Evolutionary conservation across 2,797 vertebrate species (phyloP).

Genomic region (Esox masquinongy): DNA sequence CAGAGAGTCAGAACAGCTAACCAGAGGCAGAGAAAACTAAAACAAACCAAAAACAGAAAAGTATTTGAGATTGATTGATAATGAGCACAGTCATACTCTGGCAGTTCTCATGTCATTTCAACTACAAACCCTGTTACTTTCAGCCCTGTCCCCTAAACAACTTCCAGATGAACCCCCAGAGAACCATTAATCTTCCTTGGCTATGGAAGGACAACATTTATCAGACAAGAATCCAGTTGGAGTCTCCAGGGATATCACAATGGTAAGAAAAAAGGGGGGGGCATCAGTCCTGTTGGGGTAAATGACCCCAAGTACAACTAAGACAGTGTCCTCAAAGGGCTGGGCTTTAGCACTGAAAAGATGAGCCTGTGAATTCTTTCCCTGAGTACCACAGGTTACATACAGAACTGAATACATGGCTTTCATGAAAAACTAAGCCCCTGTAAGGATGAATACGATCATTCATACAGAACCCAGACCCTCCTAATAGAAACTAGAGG

Average conservation of each 20-base stretch:
- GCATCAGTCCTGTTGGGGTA: not conserved
- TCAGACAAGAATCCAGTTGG: not conserved
- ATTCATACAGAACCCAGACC: not conserved
- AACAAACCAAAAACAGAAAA: not conserved
- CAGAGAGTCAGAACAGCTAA: slow-evolving; percentile 42
- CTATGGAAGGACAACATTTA: not conserved
- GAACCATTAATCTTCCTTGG: not conserved
- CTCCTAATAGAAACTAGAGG: not conserved
- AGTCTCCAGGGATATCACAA: not conserved
- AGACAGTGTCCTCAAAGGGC: not conserved
- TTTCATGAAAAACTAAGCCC: not conserved
- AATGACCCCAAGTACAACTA: not conserved
- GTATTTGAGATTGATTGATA: not conserved
- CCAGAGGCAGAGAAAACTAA: slow-evolving; percentile 32
- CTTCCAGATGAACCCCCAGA: not conserved
- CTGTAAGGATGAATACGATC: not conserved
- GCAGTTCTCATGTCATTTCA: not conserved
- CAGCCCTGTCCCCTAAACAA: not conserved
- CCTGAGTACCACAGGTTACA: not conserved
- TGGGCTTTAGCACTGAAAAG: not conserved
- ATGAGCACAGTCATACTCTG: not conserved
- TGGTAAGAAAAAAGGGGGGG: not conserved
- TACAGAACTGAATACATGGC: not conserved
- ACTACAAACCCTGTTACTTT: not conserved
- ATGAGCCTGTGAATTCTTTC: not conserved